These are phyloP conservation scores for Bemisia tabaci DNA, from an alignment of 1,140 invertebrate species.

Conservation along the genomic window DNA sequence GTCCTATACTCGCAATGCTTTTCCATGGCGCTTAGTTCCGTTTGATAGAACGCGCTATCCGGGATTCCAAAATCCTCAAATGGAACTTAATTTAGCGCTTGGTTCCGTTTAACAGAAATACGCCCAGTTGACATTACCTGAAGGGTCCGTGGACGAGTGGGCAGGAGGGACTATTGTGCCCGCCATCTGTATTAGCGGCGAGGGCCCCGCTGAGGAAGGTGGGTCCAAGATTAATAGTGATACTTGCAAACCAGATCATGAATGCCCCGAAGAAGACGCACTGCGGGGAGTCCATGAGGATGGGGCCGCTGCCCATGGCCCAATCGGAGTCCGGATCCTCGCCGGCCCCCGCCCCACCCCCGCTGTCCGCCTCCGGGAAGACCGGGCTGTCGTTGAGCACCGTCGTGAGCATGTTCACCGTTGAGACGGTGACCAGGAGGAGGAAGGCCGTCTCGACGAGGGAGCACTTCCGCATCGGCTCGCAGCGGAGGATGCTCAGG, in stretches of 20 bases:
- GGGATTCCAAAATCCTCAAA: no score
- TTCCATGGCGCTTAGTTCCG: no score
- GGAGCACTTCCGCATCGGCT: slow-evolving; percentile 66
- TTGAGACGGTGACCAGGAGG: slow-evolving; percentile 73
- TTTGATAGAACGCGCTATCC: no score
- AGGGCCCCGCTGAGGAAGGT: slow-evolving; percentile 75
- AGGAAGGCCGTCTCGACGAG: slow-evolving; percentile 82
- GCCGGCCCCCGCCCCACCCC: slow-evolving; percentile 27
- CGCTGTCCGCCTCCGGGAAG: slow-evolving; percentile 42
- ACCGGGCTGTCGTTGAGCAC: slow-evolving; percentile 80
- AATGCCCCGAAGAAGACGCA: slow-evolving; percentile 82
- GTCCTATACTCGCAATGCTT: no score
- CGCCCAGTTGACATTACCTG: background rate
- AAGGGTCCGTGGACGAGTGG: slow-evolving; percentile 48
- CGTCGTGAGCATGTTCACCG: slow-evolving; percentile 80
- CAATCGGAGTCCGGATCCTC: slow-evolving; percentile 45
- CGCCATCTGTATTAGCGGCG: slow-evolving; percentile 65
- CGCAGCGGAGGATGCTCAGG: slow-evolving; percentile 65
- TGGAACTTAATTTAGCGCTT: no score
- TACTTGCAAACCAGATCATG: slow-evolving; percentile 84
- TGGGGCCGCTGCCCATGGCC: slow-evolving; percentile 43
- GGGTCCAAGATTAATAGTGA: slow-evolving; percentile 81
- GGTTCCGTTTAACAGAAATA: no score
- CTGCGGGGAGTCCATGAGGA: slow-evolving; percentile 65
- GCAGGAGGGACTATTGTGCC: slow-evolving; percentile 61